phyloP scores from a whole-genome alignment of 2,797 vertebrate species.

The Trematomus bernacchii region DNA sequence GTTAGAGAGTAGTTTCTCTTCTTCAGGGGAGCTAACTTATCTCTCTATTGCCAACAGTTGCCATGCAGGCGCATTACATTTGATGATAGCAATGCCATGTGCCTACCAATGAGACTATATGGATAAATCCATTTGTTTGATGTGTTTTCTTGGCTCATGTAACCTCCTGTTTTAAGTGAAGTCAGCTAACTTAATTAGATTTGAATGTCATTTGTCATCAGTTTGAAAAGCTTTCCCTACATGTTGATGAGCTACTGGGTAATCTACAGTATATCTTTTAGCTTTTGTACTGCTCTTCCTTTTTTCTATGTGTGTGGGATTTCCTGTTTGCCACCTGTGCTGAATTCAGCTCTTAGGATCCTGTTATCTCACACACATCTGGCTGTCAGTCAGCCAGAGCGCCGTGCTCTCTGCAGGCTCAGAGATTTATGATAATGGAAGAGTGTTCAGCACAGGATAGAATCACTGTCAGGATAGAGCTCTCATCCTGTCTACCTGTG shows the following conservation, averaged over 20 bases:
- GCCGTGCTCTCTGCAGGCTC: conserved; percentile 25
- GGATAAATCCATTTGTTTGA: no score
- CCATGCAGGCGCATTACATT: background rate
- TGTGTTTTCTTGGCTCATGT: no score
- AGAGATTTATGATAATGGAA: conserved; percentile 46
- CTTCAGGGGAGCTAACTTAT: background rate
- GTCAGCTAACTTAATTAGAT: no score
- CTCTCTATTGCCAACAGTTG: background rate
- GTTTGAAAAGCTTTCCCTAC: background rate
- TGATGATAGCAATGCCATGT: background rate
- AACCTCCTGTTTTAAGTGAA: no score
- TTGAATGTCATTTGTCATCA: no score
- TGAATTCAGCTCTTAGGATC: background rate
- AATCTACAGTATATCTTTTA: background rate
- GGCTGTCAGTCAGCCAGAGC: conserved; percentile 47
- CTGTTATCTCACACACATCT: conserved; percentile 35
- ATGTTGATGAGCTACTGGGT: conserved; percentile 5
- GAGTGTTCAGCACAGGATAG: conserved; percentile 34
- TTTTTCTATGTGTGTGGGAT: background rate
- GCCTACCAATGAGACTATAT: background rate
- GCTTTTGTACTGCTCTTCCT: background rate
- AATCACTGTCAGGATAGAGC: conserved; percentile 47
- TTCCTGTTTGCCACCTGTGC: conserved; percentile 14
- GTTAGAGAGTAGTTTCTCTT: background rate
- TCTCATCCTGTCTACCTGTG: conserved; percentile 18